Conservation (phyloP, 2,888 invertebrate species). For the Kuschelorhynchus macadamiae region DNA sequence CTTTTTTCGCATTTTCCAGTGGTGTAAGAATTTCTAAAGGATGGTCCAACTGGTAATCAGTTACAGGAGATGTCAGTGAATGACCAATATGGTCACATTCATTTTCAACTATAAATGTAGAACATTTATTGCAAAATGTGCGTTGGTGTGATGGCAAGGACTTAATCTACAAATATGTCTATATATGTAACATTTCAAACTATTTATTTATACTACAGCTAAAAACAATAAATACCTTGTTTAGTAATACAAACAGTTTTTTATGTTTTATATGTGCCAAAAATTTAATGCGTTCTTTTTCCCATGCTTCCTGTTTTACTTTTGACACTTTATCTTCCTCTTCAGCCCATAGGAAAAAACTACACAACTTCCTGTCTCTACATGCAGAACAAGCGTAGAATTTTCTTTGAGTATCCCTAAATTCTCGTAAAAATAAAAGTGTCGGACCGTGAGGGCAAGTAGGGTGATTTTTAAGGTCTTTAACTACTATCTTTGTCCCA, state of each 20-base stretch:
- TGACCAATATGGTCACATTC: slow-evolving; percentile 73
- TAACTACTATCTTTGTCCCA: slow-evolving; percentile 68
- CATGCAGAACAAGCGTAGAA: slow-evolving; percentile 90
- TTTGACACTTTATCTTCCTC: slow-evolving; percentile 67
- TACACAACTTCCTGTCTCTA: slow-evolving; percentile 83
- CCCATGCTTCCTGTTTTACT: slow-evolving; percentile 69
- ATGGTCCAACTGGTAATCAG: slow-evolving; percentile 73
- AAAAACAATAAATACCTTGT: slow-evolving; percentile 68
- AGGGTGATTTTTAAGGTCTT: slow-evolving; percentile 76
- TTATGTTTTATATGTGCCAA: slow-evolving; percentile 72
- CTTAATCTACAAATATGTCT: slow-evolving; percentile 47
- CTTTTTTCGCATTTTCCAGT: slow-evolving; percentile 81
- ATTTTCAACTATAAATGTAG: slow-evolving; percentile 69
- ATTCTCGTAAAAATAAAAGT: slow-evolving; percentile 75
- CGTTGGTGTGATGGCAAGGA: slow-evolving; percentile 67
- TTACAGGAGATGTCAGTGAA: slow-evolving; percentile 70
- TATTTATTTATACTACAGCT: too few relatives aligned
- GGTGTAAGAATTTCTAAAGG: slow-evolving; percentile 81
- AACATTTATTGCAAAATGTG: slow-evolving; percentile 78
- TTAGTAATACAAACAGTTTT: slow-evolving; percentile 70
- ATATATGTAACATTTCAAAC: too few relatives aligned
- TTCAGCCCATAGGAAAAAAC: slow-evolving; percentile 75
- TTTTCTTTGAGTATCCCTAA: slow-evolving; percentile 67
- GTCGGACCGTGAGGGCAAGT: slow-evolving; percentile 84
- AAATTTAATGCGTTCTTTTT: slow-evolving; percentile 68